Percentiles rank a stretch among this genome's conserved stretches.
Conservation (phyloP, 2,888 invertebrate species). For the Limnephilus lunatus region DNA sequence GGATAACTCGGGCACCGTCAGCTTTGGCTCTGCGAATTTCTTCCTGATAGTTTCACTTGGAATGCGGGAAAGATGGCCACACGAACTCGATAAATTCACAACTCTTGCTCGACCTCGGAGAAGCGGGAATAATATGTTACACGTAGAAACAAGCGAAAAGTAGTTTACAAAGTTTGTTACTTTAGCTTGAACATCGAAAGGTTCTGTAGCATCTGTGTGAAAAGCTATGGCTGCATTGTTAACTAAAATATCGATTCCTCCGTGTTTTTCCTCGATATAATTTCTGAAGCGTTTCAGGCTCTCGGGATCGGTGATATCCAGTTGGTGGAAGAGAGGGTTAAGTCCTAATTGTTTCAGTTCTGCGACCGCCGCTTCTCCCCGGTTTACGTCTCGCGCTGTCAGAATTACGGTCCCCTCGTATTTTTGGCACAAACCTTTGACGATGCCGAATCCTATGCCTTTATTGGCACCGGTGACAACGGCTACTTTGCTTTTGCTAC, state of each 20-base stretch:
- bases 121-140: conserved; percentile 85
- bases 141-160: conserved; percentile 80
- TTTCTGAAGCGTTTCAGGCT: conserved; percentile 79
- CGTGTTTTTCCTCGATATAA: conserved; percentile 79
- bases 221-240: conserved; percentile 89
- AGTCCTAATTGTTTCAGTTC: conserved; percentile 77
- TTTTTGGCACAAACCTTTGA: conserved; percentile 81
- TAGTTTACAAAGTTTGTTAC: conserved; percentile 84
- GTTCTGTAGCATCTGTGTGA: conserved; percentile 77
- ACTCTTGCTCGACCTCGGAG: conserved; percentile 84
- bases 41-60: conserved; percentile 77
- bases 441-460: conserved; percentile 84
- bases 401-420: conserved; percentile 84
- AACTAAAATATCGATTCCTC: conserved; percentile 84
- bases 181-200: conserved; percentile 83
- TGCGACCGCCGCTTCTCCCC: conserved; percentile 79
- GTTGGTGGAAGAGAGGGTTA: conserved; percentile 80
- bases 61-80: conserved; percentile 81
- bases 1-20: conserved; percentile 80
- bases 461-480: conserved; percentile 85
- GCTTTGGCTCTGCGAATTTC: conserved; percentile 77
- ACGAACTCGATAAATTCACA: conserved; percentile 85
- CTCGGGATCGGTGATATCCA: conserved; percentile 80
- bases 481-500: conserved; percentile 70
- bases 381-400: conserved; percentile 79